Evolutionary conservation across 2,888 invertebrate species (phyloP), one percentile per base, ranked within the genome.

Genomic region (Eustalomyia histrio): DNA sequence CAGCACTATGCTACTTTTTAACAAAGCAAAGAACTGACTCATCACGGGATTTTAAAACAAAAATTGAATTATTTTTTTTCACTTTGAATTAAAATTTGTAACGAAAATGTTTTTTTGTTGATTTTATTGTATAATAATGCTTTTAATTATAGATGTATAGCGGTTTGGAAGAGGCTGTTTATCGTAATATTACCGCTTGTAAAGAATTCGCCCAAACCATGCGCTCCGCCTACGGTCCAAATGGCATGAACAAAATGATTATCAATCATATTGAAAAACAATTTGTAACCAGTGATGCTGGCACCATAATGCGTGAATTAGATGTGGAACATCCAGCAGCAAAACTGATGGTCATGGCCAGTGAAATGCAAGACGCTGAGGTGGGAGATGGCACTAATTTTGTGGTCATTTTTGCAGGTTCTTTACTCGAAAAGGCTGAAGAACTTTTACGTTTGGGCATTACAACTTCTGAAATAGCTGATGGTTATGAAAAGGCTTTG

Each of bases 171-270:
- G 99, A 99, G 93, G 98, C 99, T 7, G 98, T 99, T 0, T 96
- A 94, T 87, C 93, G 99, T 78, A 99, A 99, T 89, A 99, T 99
- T 85, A 94, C 93, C 85, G 99, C 99, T 18, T 99, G 99, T 91
- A 97, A 97, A 90, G 97, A 99, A 89, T 97, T 99, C 87, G 94
- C 98, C 1, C 95, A 96, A 86, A 97, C 97, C 82, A 95, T 99
- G 24, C 94, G 96, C 83, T 97, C 99, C 21, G 97, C 99, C 1
- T 99, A 97, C 91, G 99, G 99, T 0, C 99, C 99, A 9, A 98
- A 98, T 92, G 99, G 99, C 85, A 96, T 96, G 97, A 99, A 99
- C 91, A 99, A 99, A 92, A 99, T 99, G 97, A 95, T 99, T 21
- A 99, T 99, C 79, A 99, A 99, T 91, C 99, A 99, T 90, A 93